Percentiles rank a stretch among this genome's conserved stretches.
Conservation (phyloP, 2,888 invertebrate species). For the Platycnemis pennipes region DNA sequence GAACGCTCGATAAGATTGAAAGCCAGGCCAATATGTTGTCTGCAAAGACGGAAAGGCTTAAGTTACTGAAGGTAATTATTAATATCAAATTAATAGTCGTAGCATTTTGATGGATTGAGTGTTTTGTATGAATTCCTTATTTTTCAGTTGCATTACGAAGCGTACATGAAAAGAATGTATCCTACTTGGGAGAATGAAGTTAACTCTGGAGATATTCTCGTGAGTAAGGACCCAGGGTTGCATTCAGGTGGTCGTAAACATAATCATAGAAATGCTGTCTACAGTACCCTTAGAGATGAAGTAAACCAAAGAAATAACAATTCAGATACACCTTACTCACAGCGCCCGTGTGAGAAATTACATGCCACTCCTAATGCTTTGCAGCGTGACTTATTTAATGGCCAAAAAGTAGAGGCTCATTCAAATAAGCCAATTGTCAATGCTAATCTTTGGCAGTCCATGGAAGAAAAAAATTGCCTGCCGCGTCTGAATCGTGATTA, state of each 20-base stretch:
- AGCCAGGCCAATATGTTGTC: slow-evolving; percentile 54
- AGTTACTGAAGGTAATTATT: slow-evolving; percentile 51
- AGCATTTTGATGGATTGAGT: background rate
- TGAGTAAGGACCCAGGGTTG: background rate
- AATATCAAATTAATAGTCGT: background rate
- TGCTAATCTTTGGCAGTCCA: background rate
- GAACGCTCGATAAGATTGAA: slow-evolving; percentile 48
- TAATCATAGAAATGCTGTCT: background rate
- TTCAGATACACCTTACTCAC: background rate
- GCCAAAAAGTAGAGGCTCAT: background rate
- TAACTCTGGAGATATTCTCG: background rate
- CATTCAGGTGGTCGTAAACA: slow-evolving; percentile 24
- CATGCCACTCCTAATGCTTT: background rate
- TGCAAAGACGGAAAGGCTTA: slow-evolving; percentile 49
- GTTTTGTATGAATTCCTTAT: background rate
- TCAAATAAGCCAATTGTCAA: background rate
- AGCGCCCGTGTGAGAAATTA: background rate
- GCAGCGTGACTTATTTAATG: background rate
- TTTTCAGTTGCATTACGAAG: slow-evolving; percentile 54
- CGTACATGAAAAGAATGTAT: slow-evolving; percentile 53
- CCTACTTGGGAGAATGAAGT: slow-evolving; percentile 6
- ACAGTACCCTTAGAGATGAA: background rate
- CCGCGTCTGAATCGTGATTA: background rate
- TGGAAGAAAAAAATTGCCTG: background rate
- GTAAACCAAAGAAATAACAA: background rate